These are phyloP conservation scores for Drosophila oshimai DNA, from an alignment of 1,140 invertebrate species.

Conservation along the genomic window DNA sequence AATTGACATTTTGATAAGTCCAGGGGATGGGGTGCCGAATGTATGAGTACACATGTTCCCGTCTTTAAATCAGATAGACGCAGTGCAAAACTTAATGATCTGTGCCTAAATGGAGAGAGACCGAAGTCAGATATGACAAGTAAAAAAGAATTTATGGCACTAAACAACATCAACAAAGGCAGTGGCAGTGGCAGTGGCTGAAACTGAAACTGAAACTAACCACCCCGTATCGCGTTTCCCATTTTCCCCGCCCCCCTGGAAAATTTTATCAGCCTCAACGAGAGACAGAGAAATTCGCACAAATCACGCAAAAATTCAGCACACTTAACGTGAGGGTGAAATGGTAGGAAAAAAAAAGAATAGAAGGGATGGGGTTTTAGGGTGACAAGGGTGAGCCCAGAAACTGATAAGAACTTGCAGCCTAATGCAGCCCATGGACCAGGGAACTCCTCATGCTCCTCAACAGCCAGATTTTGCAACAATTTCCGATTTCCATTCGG, in stretches of 20 bases:
- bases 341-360: too few species aligned
- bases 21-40: not conserved
- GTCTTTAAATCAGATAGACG: conserved; percentile 68
- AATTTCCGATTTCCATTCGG: conserved; percentile 63
- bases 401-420: conserved; percentile 73
- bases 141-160: conserved; percentile 74
- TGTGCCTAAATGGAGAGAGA: conserved; percentile 65
- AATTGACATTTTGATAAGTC: conserved; percentile 65
- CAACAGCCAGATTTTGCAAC: conserved; percentile 50
- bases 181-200: too few species aligned
- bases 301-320: conserved; percentile 76
- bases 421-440: conserved; percentile 61
- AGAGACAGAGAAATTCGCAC: conserved; percentile 64
- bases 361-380: not conserved
- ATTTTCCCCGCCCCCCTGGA: not conserved
- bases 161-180: conserved; percentile 60
- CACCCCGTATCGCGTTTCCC: conserved; percentile 24
- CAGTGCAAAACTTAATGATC: conserved; percentile 74
- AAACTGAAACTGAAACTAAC: conserved; percentile 52
- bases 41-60: conserved; percentile 52
- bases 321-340: conserved; percentile 76
- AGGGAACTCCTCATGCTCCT: conserved; percentile 18
- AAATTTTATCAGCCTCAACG: conserved; percentile 58
- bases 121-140: conserved; percentile 64
- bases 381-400: conserved; percentile 39